Percentiles rank a stretch among this genome's conserved stretches.
Conservation (phyloP, 2,113 vertebrate species). For the Tichodroma muraria region DNA sequence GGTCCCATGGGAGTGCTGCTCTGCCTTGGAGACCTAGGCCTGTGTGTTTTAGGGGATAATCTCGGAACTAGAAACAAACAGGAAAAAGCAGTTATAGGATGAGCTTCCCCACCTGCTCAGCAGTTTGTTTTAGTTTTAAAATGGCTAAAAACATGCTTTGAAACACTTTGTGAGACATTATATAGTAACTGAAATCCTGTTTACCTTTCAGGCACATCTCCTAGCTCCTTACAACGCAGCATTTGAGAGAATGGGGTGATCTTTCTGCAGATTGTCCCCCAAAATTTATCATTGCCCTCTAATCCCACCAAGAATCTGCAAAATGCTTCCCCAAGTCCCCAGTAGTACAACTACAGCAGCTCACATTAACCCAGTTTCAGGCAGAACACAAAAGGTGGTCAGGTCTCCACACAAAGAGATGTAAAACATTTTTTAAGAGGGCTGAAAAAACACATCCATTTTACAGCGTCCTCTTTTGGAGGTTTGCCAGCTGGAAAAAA, state of each 20-base stretch:
- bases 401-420: conserved; percentile 16
- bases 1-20: conserved; percentile 79
- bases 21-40: conserved; percentile 94
- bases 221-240: not conserved
- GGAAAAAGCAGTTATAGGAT: conserved; percentile 7
- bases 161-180: not conserved
- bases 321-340: not conserved
- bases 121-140: conserved; percentile 6
- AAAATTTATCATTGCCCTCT: not conserved
- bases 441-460: conserved; percentile 39
- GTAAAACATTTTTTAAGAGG: not conserved
- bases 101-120: not conserved
- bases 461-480: conserved; percentile 29
- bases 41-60: conserved; percentile 83
- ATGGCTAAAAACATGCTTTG: conserved; percentile 25
- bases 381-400: conserved; percentile 38
- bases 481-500: conserved; percentile 43
- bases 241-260: not conserved
- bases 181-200: not conserved
- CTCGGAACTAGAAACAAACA: conserved; percentile 73
- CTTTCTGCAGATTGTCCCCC: not conserved
- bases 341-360: not conserved
- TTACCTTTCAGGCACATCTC: conserved; percentile 33
- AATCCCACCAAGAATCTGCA: not conserved
- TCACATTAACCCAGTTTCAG: conserved; percentile 31